Conservation (phyloP, 2,113 vertebrate species). For the Semicossyphus pulcher region DNA sequence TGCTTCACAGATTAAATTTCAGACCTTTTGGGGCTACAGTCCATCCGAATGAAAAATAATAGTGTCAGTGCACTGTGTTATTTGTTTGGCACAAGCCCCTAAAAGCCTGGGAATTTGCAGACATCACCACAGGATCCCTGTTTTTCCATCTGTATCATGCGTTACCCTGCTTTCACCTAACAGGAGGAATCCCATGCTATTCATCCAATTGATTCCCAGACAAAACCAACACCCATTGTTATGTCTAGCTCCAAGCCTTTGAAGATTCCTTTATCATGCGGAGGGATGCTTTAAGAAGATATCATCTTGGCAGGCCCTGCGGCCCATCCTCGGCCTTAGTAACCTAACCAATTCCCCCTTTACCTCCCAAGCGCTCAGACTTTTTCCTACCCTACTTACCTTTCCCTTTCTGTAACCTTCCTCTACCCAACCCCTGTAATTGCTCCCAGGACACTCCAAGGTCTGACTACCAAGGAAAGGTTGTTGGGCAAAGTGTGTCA, state of each 20-base stretch:
- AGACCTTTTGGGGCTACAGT: conserved; percentile 76
- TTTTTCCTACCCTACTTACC: conserved; percentile 53
- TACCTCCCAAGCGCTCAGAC: conserved; percentile 60
- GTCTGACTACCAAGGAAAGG: conserved; percentile 81
- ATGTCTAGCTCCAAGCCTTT: conserved; percentile 80
- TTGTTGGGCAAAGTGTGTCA: conserved; percentile 84
- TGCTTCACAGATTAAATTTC: conserved; percentile 83
- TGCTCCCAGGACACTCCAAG: conserved; percentile 70
- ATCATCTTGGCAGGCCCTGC: conserved; percentile 82
- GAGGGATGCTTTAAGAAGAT: conserved; percentile 80
- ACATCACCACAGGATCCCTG: conserved; percentile 71
- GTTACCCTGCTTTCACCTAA: conserved; percentile 83
- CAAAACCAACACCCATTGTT: conserved; percentile 73
- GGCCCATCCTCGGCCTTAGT: conserved; percentile 80
- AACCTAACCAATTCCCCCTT: conserved; percentile 77
- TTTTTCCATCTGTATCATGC: conserved; percentile 80
- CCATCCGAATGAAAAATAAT: conserved; percentile 49
- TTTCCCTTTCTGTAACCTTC: conserved; percentile 58
- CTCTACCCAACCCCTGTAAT: conserved; percentile 62
- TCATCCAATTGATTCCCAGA: conserved; percentile 77
- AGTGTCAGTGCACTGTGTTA: conserved; percentile 48
- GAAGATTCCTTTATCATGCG: conserved; percentile 82
- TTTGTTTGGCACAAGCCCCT: conserved; percentile 71
- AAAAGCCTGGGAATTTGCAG: conserved; percentile 78
- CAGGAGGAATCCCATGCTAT: conserved; percentile 81